Conservation (phyloP, 92 coral and sea anemone genomes). For the Heteractis magnifica region DNA sequence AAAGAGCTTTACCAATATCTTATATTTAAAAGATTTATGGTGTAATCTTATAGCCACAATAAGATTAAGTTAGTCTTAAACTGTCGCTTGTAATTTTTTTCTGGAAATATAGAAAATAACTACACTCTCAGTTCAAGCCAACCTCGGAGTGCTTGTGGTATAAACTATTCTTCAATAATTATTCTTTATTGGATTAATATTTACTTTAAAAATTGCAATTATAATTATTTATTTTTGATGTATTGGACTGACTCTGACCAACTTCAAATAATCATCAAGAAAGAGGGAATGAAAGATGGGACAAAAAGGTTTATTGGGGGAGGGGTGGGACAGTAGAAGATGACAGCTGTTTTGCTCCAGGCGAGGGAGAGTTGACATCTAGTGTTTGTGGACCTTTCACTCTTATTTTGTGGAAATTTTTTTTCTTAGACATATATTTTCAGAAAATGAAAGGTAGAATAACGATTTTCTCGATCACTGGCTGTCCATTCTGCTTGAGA, state of each 20-base stretch:
- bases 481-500: slow-evolving; percentile 91
- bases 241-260: no score
- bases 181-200: background rate
- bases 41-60: background rate
- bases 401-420: background rate
- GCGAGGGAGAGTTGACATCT: no score
- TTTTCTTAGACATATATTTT: background rate
- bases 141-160: background rate
- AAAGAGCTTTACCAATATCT: no score
- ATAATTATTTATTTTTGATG: background rate
- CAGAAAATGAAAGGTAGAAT: slow-evolving; percentile 81
- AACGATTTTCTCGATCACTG: slow-evolving; percentile 81
- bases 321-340: background rate
- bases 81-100: background rate
- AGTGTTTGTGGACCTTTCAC: background rate
- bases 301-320: background rate
- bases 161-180: background rate
- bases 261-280: background rate
- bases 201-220: no score
- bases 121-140: no score
- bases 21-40: no score
- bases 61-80: no score
- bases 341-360: background rate
- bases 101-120: background rate
- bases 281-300: background rate